Percentiles rank a stretch among this genome's conserved stretches.
These are phyloP conservation scores for Thera obeliscata DNA, from an alignment of 2,888 invertebrate species.

Conservation along the genomic window DNA sequence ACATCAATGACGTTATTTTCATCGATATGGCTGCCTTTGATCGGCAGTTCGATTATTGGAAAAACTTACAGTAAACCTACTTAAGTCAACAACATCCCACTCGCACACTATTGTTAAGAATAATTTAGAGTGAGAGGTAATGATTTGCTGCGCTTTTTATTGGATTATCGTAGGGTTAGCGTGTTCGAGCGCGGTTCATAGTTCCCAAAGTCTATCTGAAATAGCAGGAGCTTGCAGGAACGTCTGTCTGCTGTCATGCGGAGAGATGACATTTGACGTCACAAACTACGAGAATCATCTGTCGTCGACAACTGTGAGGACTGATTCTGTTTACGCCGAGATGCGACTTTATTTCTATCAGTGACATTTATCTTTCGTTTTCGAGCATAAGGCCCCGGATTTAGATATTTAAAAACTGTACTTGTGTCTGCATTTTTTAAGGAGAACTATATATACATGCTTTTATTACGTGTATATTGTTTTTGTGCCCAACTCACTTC, in stretches of 20 bases:
- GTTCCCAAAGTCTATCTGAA: neutral
- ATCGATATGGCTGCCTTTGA: neutral
- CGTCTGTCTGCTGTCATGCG: neutral
- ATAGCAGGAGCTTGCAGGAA: neutral
- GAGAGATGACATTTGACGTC: neutral
- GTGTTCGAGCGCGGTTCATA: too few relatives aligned
- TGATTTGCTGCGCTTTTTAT: too few relatives aligned
- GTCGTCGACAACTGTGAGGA: neutral
- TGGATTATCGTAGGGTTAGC: too few relatives aligned
- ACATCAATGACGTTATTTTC: conserved; percentile 1
- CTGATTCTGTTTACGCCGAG: neutral
- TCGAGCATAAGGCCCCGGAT: neutral
- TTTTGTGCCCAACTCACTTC: too few relatives aligned
- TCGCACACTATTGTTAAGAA: too few relatives aligned
- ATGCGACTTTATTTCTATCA: neutral
- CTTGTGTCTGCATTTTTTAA: too few relatives aligned
- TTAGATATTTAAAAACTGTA: too few relatives aligned
- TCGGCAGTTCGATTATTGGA: neutral
- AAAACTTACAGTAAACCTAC: too few relatives aligned
- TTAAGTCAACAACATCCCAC: too few relatives aligned
- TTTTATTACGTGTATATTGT: too few relatives aligned
- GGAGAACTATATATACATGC: too few relatives aligned
- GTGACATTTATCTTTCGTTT: neutral
- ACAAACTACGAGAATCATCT: neutral
- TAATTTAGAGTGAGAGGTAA: too few relatives aligned